Evolutionary conservation across 2,113 vertebrate genomes (phyloP).

Genomic region (Campylorhamphus procurvoides): DNA sequence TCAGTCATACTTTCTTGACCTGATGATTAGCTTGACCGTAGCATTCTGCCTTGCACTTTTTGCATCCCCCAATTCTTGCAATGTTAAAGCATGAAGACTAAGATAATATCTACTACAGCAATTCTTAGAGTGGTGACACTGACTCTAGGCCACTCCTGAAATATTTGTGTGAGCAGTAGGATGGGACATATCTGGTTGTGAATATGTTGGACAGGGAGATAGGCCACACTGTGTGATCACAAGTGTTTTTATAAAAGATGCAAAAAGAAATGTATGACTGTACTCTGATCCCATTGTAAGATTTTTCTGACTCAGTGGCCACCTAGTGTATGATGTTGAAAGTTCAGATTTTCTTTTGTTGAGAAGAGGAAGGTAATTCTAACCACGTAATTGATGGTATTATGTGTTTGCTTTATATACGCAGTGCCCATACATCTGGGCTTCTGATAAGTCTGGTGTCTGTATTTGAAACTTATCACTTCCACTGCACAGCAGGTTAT

Average conservation of each 20-base stretch:
- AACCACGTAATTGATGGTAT: background rate
- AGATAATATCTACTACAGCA: background rate
- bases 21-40: background rate
- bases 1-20: background rate
- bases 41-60: background rate
- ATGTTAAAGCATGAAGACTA: fast-evolving
- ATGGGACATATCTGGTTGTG: background rate
- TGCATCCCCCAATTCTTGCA: background rate
- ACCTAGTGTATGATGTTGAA: background rate
- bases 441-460: background rate
- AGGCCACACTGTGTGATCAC: background rate
- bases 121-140: background rate
- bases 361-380: background rate
- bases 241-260: background rate
- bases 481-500: background rate
- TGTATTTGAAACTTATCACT: background rate
- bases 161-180: background rate
- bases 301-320: background rate
- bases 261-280: background rate
- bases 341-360: background rate
- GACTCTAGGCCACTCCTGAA: background rate
- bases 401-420: background rate
- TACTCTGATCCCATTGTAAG: background rate
- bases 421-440: background rate
- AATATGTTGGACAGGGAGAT: background rate